A percentile compares a stretch with the other conserved stretches of the same genome.
These are phyloP conservation scores for Caenorhabditis latens DNA, from an alignment of 1,140 invertebrate species.

Conservation along the genomic window DNA sequence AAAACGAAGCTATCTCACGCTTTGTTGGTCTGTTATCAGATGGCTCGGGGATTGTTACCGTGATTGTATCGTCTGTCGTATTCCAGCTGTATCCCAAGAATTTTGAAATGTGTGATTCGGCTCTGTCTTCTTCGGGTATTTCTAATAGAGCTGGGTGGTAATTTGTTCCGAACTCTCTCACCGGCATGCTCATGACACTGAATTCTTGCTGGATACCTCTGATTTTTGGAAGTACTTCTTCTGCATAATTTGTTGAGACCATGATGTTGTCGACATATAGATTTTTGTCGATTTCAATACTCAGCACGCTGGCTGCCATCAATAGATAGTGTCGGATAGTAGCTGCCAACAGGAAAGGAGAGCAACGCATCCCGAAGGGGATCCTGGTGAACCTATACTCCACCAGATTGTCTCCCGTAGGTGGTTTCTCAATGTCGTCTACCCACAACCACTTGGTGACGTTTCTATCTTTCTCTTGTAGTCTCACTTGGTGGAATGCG, in stretches of 20 bases:
- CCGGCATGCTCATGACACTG: background rate
- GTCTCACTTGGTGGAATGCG: slow-evolving; percentile 66
- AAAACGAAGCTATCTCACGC: slow-evolving; percentile 14
- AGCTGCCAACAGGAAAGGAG: slow-evolving; percentile 56
- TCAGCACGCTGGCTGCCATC: background rate
- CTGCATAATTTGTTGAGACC: slow-evolving; percentile 12
- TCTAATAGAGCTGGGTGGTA: background rate
- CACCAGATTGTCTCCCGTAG: slow-evolving; percentile 48
- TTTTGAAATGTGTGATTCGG: background rate
- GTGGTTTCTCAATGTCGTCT: slow-evolving; percentile 13
- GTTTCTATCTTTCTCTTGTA: slow-evolving; percentile 63
- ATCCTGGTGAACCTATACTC: slow-evolving; percentile 57
- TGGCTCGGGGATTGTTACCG: slow-evolving; percentile 26
- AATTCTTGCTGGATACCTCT: background rate
- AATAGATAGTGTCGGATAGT: slow-evolving; percentile 57
- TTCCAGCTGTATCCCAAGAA: slow-evolving; percentile 6
- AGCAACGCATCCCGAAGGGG: slow-evolving; percentile 60
- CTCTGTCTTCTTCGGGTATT: background rate
- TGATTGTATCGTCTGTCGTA: background rate
- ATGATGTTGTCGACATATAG: slow-evolving; percentile 62
- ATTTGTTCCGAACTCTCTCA: background rate
- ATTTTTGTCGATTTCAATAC: slow-evolving; percentile 52
- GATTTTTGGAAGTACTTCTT: slow-evolving; percentile 10
- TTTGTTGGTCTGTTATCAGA: background rate
- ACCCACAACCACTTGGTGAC: slow-evolving; percentile 68